These are phyloP conservation scores for Holothuria glaberrima DNA, from an alignment of 35 echinoderm and acorn worm species.

Conservation along the genomic window DNA sequence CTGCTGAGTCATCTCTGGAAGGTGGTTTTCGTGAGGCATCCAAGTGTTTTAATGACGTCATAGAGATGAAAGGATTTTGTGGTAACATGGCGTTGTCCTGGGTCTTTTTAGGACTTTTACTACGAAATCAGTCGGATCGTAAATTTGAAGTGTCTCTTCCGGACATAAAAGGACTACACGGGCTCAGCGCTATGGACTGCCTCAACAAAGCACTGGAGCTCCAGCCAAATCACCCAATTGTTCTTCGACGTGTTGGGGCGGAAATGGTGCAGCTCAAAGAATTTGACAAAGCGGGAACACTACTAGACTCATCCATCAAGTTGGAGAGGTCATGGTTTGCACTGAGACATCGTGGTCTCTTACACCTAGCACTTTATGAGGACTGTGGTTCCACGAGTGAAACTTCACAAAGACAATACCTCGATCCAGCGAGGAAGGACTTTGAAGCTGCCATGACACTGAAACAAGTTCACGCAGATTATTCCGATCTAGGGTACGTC, in stretches of 20 bases:
- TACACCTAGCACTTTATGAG: constrained; percentile 75
- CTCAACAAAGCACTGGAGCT: constrained; percentile 70
- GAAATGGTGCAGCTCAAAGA: constrained; percentile 57
- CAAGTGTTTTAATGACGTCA: constrained; percentile 68
- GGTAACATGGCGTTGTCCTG: constrained; percentile 69
- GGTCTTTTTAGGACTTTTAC: constrained; percentile 79
- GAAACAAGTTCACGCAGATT: constrained; percentile 82
- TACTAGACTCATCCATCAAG: constrained; percentile 66
- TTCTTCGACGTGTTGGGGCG: constrained; percentile 62
- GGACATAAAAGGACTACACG: constrained; percentile 32
- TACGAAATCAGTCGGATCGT: constrained; percentile 56
- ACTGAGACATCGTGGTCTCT: constrained; percentile 68
- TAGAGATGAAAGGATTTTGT: constrained; percentile 37
- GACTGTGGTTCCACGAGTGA: constrained; percentile 10
- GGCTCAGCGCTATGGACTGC: constrained; percentile 66
- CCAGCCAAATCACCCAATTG: constrained; percentile 53
- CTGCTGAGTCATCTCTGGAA: constrained; percentile 15
- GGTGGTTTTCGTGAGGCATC: constrained; percentile 65
- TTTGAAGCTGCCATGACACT: constrained; percentile 61
- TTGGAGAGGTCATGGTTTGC: constrained; percentile 77
- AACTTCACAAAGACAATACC: constrained; percentile 6
- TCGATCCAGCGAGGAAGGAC: constrained; percentile 63
- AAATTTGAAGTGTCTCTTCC: constrained; percentile 52
- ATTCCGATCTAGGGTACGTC: constrained; percentile 83
- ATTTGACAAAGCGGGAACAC: constrained; percentile 63